Evolutionary conservation across 2,797 vertebrate genomes (phyloP), one percentile per base, ranked within the genome.

Genomic region (Valencia hispanica): DNA sequence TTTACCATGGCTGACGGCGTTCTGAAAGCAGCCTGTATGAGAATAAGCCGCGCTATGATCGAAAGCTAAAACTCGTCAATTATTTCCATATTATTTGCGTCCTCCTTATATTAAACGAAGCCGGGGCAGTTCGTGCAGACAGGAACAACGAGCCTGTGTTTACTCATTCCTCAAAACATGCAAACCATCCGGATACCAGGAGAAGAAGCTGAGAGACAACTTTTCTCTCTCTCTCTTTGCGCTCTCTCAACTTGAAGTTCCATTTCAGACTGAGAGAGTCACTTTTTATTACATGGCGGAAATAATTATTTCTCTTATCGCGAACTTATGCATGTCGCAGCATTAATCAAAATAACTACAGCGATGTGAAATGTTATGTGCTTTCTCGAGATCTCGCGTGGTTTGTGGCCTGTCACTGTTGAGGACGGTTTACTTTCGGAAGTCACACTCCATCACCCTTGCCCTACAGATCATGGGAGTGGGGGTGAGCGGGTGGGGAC

Each of bases 41-140:
- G 87, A 88, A 89, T 85, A 0, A 74, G 34, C 71, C 39, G 25
- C 78, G n/a, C 71, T 12, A 27, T 39, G 48, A 70, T 61, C 53
- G 20, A 59, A 70, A 80, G 61, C 12, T 25, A 65, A 27, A 71
- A 68, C 74, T 61, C 34, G 22, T 51, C 47, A 3, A 57, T 68
- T 25, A 84, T 86, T 87, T 89, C 18, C 74, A 89, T 86, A 74
- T 80, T 1, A 86, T 92, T 88, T 90, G 85, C 84, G 34, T 84
- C 34, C 70, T 55, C 9, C 47, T 17, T 51, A 45, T 61, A 48
- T 77, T 70, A 7, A 70, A 79, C 39, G 12, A 4, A 72, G 30
- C 74, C 70, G n/a, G 63, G 30, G 57, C 57, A 50, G 73, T 59
- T 78, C 4, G 20, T 27, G 18, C 45, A 47, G 63, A 17, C 59